phyloP scores from a whole-genome alignment of 2,888 invertebrate species.

The Mythimna loreyi region DNA sequence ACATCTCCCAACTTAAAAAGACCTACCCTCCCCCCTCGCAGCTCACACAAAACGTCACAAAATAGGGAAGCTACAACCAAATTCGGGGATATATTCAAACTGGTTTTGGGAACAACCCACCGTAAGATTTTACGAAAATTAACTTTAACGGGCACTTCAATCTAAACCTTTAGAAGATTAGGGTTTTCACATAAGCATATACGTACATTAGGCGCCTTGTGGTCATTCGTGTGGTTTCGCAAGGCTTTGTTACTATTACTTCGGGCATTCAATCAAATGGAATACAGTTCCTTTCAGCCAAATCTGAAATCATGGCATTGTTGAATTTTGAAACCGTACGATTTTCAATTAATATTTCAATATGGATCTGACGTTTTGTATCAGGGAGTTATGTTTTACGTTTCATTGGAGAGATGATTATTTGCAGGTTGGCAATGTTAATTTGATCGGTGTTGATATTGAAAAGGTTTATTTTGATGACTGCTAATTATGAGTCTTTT shows the following conservation, averaged over 20 bases:
- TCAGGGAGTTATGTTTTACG: conserved; percentile 26
- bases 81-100: conserved; percentile 60
- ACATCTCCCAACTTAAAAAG: conserved; percentile 71
- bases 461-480: background rate
- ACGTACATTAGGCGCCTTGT: conserved; percentile 69
- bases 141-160: conserved; percentile 87
- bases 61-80: conserved; percentile 50
- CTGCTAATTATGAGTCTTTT: background rate
- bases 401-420: conserved; percentile 24
- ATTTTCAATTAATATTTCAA: conserved; percentile 61
- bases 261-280: conserved; percentile 48
- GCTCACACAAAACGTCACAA: conserved; percentile 20
- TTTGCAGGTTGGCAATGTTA: conserved; percentile 6
- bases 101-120: conserved; percentile 75
- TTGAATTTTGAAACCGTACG: conserved; percentile 46
- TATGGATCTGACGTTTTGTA: conserved; percentile 34
- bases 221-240: conserved; percentile 76
- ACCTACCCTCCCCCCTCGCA: conserved; percentile 66
- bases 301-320: conserved; percentile 52
- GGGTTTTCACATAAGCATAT: conserved; percentile 78
- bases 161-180: conserved; percentile 86
- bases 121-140: conserved; percentile 89
- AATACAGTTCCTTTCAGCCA: conserved; percentile 37
- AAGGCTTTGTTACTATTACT: conserved; percentile 58
- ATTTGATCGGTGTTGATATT: background rate